A percentile compares a stretch with the other conserved stretches of the same genome.
phyloP scores from a whole-genome alignment of 2,113 vertebrate species.

The Terrapene triunguis region DNA sequence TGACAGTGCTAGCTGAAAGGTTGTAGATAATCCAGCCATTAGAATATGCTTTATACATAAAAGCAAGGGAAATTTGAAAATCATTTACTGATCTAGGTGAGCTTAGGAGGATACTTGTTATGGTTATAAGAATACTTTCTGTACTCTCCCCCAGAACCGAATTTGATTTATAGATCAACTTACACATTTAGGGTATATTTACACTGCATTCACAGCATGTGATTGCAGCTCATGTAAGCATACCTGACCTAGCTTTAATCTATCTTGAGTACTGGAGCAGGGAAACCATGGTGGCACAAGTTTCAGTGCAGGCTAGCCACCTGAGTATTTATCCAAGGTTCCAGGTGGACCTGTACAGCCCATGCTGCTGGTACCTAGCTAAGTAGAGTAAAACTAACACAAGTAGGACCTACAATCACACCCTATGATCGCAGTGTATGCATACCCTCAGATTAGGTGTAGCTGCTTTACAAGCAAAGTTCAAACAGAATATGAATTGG shows the following conservation, averaged over 20 bases:
- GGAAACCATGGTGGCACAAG: background rate
- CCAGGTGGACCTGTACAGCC: background rate
- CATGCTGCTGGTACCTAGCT: background rate
- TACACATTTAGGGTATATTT: background rate
- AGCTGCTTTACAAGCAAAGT: background rate
- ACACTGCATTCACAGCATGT: background rate
- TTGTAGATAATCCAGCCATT: background rate
- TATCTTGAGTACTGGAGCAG: no score
- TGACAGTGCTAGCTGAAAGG: background rate
- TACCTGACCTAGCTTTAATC: background rate
- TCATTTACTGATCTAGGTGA: background rate
- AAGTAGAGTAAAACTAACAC: background rate
- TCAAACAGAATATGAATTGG: background rate
- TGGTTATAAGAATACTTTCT: background rate
- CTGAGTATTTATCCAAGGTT: background rate
- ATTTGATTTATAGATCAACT: background rate
- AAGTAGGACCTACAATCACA: background rate
- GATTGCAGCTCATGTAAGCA: background rate
- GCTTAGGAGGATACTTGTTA: background rate
- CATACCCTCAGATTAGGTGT: background rate
- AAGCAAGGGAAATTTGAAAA: background rate
- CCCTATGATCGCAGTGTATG: background rate
- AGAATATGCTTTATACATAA: background rate
- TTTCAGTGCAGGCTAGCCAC: background rate
- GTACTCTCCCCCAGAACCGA: background rate